Evolutionary conservation across 2,797 vertebrate species (phyloP), one percentile per base, ranked within the genome.

Genomic region (Peromyscus eremicus): DNA sequence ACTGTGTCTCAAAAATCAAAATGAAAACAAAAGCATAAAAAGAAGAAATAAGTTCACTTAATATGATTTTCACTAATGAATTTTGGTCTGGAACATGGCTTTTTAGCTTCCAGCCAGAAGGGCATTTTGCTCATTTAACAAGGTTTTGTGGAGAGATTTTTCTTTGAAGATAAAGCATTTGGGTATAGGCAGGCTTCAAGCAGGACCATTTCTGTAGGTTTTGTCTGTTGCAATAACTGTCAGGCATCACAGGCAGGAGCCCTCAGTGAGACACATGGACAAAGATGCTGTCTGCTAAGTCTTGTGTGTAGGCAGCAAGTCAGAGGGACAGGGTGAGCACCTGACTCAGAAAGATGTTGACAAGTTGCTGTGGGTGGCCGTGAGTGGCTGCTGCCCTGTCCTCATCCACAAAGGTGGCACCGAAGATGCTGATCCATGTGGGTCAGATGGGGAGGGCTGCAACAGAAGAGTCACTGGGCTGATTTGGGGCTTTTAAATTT

Each of bases 71-170:
- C 37, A 32, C 32, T 66, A 40, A 27, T 40, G 60, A 5, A 27
- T 82, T 40, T 11, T 29, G 52, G 90, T 95, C 49, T 57, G 46
- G 9, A 16, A 5, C 16, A 29, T n/a, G 9, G 11, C 49, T 73
- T 62, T 68, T 73, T 1, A 75, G n/a, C 37, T 85, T 17, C 21
- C 27, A 82, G 71, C 81, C 43, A 5, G 9, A 34, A 9, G 25
- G 2, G 1, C 10, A 75, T 55, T 12, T 19, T 3, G 4, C 11
- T 4, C 0, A 5, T 27, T 70, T 19, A 2, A 46, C 7, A 52
- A 11, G 8, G 11, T 43, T 62, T 83, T 13, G 17, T 43, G 2
- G 3, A 19, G 29, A 34, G 4, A 0, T 37, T 62, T 62, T 62
- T 17, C 64, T 87, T 87, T 40, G 8, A 64, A 19, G 25, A 62